Percentiles rank a stretch among this genome's conserved stretches.
phyloP scores from a whole-genome alignment of 1,140 invertebrate genomes.

The Drosophila mauritiana region DNA sequence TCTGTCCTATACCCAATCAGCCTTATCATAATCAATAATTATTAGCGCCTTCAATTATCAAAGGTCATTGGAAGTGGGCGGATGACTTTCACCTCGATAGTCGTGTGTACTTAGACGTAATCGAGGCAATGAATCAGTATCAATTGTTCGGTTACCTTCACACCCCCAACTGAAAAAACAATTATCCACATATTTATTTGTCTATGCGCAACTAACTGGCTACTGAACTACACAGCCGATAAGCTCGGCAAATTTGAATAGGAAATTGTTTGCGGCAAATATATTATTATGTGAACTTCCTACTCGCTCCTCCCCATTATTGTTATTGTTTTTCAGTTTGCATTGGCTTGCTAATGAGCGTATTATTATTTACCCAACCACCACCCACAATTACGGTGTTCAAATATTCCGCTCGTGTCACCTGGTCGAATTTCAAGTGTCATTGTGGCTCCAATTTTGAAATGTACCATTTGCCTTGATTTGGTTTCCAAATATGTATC shows the following conservation, averaged over 20 bases:
- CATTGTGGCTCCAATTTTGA: slow-evolving; percentile 23
- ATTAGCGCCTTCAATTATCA: neutral
- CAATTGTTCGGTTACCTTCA: slow-evolving; percentile 29
- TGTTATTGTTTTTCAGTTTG: slow-evolving; percentile 42
- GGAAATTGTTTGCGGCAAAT: slow-evolving; percentile 60
- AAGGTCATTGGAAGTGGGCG: neutral
- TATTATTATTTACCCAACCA: slow-evolving; percentile 41
- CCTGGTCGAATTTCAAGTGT: slow-evolving; percentile 19
- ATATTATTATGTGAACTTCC: slow-evolving; percentile 53
- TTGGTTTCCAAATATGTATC: too few relatives aligned
- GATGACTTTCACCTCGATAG: slow-evolving; percentile 8
- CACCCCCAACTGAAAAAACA: slow-evolving; percentile 57
- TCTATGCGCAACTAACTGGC: slow-evolving; percentile 38
- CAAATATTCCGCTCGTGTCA: slow-evolving; percentile 56
- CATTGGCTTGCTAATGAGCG: slow-evolving; percentile 60
- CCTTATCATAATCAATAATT: neutral
- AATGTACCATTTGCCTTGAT: slow-evolving; percentile 10
- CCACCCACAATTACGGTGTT: slow-evolving; percentile 29
- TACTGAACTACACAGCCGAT: slow-evolving; percentile 47
- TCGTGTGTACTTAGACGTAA: slow-evolving; percentile 29
- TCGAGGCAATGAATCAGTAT: slow-evolving; percentile 39
- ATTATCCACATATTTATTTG: slow-evolving; percentile 60
- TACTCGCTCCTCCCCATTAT: slow-evolving; percentile 31
- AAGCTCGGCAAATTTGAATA: slow-evolving; percentile 68
- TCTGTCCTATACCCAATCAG: slow-evolving; percentile 9